A percentile compares a stretch with the other conserved stretches of the same genome.
Conservation (phyloP, 2,797 vertebrate species). For the Periophthalmus magnuspinnatus region DNA sequence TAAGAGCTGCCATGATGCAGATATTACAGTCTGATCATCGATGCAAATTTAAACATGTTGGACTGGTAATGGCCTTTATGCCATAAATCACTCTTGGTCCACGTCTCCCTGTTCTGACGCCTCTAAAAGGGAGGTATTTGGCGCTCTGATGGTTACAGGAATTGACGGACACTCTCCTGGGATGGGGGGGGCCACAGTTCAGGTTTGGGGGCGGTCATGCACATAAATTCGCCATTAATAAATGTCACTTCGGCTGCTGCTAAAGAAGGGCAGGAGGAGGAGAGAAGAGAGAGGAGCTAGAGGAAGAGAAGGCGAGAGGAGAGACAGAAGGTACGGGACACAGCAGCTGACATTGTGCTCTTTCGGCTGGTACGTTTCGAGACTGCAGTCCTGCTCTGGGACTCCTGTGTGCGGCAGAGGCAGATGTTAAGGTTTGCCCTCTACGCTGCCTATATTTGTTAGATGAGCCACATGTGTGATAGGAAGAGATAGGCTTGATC, state of each 20-base stretch:
- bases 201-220: slow-evolving; percentile 74
- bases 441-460: slow-evolving; percentile 45
- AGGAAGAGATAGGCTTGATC: slow-evolving; percentile 34
- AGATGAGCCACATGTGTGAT: slow-evolving; percentile 57
- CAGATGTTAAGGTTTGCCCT: slow-evolving; percentile 67
- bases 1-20: slow-evolving; percentile 45
- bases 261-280: slow-evolving; percentile 60
- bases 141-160: slow-evolving; percentile 70
- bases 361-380: slow-evolving; percentile 53
- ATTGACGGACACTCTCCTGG: slow-evolving; percentile 72
- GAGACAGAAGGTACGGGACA: slow-evolving; percentile 70
- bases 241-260: slow-evolving; percentile 75
- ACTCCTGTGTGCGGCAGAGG: slow-evolving; percentile 50
- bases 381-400: slow-evolving; percentile 49
- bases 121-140: slow-evolving; percentile 66
- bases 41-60: slow-evolving; percentile 56
- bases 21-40: slow-evolving; percentile 52
- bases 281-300: slow-evolving; percentile 30
- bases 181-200: slow-evolving; percentile 65
- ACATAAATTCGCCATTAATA: slow-evolving; percentile 79
- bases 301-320: slow-evolving; percentile 55
- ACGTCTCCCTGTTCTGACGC: slow-evolving; percentile 44
- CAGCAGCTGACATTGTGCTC: slow-evolving; percentile 63
- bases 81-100: slow-evolving; percentile 59
- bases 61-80: slow-evolving; percentile 54